phyloP scores from a whole-genome alignment of 2,797 vertebrate genomes.

The Hapalemur alaotrensis region DNA sequence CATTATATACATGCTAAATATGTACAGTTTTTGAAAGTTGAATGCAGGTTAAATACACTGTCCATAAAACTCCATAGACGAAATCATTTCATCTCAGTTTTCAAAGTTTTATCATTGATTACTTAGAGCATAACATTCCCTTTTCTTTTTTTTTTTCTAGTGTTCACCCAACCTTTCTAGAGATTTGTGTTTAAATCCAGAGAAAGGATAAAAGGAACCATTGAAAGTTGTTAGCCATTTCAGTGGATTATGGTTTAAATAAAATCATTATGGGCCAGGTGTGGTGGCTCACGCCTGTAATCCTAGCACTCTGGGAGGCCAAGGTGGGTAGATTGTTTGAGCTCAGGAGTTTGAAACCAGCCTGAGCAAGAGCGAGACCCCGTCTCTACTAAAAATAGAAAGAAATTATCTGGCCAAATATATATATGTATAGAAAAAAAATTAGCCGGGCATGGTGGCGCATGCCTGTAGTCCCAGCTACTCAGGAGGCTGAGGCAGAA shows the following conservation, averaged over 20 bases:
- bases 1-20: background rate
- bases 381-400: too few relatives aligned
- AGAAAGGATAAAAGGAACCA: background rate
- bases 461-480: too few relatives aligned
- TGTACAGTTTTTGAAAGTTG: background rate
- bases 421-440: too few relatives aligned
- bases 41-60: background rate
- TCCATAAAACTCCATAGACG: background rate
- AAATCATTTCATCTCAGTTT: background rate
- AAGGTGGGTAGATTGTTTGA: too few relatives aligned
- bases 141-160: too few relatives aligned
- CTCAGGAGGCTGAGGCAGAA: too few relatives aligned
- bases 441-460: too few relatives aligned
- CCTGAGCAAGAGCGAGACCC: too few relatives aligned
- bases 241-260: background rate
- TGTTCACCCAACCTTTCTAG: background rate
- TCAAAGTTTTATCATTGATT: background rate
- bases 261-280: background rate
- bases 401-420: too few relatives aligned
- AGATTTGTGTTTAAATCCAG: background rate
- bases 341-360: too few relatives aligned
- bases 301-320: too few relatives aligned
- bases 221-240: background rate
- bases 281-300: too few relatives aligned
- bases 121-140: background rate